These are phyloP conservation scores for Norana najaformis DNA, from an alignment of 2,888 invertebrate genomes.

Conservation along the genomic window DNA sequence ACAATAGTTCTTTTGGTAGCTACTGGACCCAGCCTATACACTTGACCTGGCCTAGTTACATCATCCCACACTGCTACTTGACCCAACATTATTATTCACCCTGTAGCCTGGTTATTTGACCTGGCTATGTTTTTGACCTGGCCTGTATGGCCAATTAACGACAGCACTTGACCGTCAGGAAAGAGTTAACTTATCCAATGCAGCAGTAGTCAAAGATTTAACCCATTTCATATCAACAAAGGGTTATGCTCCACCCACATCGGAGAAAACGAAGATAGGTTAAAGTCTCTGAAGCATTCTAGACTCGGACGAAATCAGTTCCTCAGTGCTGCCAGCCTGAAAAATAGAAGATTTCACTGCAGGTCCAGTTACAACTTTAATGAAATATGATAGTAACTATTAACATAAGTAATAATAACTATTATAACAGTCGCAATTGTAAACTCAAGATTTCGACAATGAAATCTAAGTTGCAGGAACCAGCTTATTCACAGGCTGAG, in stretches of 20 bases:
- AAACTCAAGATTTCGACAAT: no score
- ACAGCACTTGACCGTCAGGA: not conserved
- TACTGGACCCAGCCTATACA: not conserved
- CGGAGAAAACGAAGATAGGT: not conserved
- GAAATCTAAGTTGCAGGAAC: no score
- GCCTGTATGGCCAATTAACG: not conserved
- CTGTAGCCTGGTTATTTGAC: not conserved
- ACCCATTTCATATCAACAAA: not conserved
- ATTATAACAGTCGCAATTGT: no score
- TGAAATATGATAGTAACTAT: no score
- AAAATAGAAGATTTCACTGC: no score
- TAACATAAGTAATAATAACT: no score
- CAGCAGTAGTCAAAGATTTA: not conserved
- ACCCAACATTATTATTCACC: not conserved
- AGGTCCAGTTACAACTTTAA: no score
- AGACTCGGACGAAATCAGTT: conserved; percentile 17
- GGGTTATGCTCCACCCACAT: not conserved
- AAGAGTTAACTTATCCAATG: not conserved
- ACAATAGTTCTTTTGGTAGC: not conserved
- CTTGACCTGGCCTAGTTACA: not conserved
- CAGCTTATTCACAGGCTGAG: no score
- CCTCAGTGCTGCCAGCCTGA: conserved; percentile 13
- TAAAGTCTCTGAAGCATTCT: not conserved
- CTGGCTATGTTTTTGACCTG: no score
- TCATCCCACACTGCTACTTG: not conserved